Base-by-base conservation (phyloP, 2,797 vertebrate species). In the Petrocephalus schoutedeni region DNA sequence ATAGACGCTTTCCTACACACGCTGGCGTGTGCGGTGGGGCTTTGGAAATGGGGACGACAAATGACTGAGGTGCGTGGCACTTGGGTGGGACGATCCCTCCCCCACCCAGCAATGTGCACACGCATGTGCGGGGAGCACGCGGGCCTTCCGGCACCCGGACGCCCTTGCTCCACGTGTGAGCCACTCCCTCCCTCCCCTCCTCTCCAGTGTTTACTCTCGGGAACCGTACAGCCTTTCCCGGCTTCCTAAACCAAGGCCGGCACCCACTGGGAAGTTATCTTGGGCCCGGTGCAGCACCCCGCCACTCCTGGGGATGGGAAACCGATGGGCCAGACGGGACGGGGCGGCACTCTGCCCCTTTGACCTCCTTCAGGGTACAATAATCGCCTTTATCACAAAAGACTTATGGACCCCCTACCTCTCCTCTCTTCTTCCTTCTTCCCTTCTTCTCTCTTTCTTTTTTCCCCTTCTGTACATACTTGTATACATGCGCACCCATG, bases 231-330 rank as follows among this genome's bases (percentile, higher is more conserved):
- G 82, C 91, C 93, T 91, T 91, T 90, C 92, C 93, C 93, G 90
- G 91, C 90, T 93, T 90, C 61, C 92, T 93, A 93, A 91, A 91
- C 94, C 92, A 91, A 94, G 94, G 93, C 94, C 92, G 92, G 90
- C 93, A 93, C 92, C 89, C 92, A 92, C 92, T 92, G 92, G 89
- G 92, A 92, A 93, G 92, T 92, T 94, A 93, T 95, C 94, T 94
- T 71, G 92, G 91, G 94, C 93, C 85, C 57, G 91, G 92, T 89
- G 91, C 28, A 92, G 91, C 61, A 28, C 56, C 87, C 67, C 32
- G 91, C 93, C 91, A 91, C 92, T 91, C 92, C 91, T 93, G 93
- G 89, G 91, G 90, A 91, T 89, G 87, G 57, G 90, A 90, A 91
- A 91, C 92, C 92, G 94, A 89, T 91, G 90, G 87, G 88, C 89